These are phyloP conservation scores for Rhinogobius similis DNA, from an alignment of 2,113 vertebrate genomes.

Conservation along the genomic window DNA sequence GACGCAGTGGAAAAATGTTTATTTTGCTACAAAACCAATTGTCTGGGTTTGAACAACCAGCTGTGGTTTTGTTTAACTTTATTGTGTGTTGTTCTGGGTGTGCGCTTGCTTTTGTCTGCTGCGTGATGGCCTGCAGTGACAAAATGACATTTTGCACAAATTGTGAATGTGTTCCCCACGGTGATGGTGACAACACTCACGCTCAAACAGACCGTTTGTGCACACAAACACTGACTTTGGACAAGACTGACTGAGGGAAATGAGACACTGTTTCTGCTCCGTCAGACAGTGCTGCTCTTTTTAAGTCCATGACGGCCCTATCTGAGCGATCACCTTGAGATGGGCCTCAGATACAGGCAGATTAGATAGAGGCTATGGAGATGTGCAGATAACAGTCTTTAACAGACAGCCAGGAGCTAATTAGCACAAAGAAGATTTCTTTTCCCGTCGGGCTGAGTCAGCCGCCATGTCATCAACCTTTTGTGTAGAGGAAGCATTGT, in stretches of 20 bases:
- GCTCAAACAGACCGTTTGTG: constrained; percentile 14
- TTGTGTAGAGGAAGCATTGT: constrained; percentile 42
- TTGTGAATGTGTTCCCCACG: constrained; percentile 45
- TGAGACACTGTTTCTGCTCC: constrained; percentile 62
- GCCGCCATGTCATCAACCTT: constrained; percentile 61
- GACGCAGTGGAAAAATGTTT: constrained; percentile 56
- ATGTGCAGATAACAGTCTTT: constrained; percentile 67
- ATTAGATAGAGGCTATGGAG: constrained; percentile 63
- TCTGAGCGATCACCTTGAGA: constrained; percentile 73
- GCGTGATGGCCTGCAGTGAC: constrained; percentile 53
- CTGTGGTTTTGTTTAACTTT: constrained; percentile 64
- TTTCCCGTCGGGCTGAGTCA: constrained; percentile 61
- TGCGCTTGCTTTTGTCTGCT: constrained; percentile 53
- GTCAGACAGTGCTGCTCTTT: constrained; percentile 57
- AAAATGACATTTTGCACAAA: constrained; percentile 63
- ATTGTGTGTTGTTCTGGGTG: constrained; percentile 39
- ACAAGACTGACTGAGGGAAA: constrained; percentile 65
- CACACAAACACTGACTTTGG: constrained; percentile 52
- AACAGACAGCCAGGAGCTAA: constrained; percentile 67
- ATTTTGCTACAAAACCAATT: constrained; percentile 59
- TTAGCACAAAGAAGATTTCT: constrained; percentile 69
- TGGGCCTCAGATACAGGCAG: constrained; percentile 62
- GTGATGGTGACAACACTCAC: constrained; percentile 29
- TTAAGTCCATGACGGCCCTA: constrained; percentile 58
- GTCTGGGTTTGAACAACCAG: constrained; percentile 63